Conservation (phyloP, 2,797 vertebrate species). For the Mareca penelope region DNA sequence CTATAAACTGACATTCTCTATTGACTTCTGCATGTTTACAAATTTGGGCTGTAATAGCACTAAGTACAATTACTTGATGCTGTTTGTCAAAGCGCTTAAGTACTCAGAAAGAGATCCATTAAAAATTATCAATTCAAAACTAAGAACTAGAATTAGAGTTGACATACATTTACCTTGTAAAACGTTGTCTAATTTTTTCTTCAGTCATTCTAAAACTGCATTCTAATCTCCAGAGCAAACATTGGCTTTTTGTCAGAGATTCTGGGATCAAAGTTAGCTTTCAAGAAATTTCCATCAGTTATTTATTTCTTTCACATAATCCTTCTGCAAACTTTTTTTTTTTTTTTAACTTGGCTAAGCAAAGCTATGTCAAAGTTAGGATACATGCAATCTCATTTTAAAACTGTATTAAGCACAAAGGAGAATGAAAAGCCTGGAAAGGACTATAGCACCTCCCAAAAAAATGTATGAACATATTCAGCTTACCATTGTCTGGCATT, state of each 20-base stretch:
- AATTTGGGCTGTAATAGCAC: background rate
- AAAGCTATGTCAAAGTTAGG: background rate
- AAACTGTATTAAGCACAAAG: background rate
- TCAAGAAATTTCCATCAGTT: background rate
- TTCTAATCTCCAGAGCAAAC: background rate
- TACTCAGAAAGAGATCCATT: background rate
- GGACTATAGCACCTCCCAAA: background rate
- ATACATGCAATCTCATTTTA: background rate
- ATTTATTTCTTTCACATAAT: background rate
- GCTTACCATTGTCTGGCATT: slow-evolving; percentile 86
- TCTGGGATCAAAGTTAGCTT: background rate
- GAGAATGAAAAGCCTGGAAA: background rate
- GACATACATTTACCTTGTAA: background rate
- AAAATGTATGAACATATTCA: background rate
- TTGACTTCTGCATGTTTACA: background rate
- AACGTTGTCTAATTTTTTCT: background rate
- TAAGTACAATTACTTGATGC: background rate
- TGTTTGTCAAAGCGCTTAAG: background rate
- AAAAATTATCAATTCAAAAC: background rate
- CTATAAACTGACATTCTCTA: background rate
- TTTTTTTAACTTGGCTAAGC: background rate
- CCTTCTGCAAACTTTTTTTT: background rate
- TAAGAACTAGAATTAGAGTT: background rate
- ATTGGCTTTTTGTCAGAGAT: background rate
- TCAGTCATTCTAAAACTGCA: background rate